Conservation (phyloP, 2,113 vertebrate species). For the Drymodes brunneopygia region DNA sequence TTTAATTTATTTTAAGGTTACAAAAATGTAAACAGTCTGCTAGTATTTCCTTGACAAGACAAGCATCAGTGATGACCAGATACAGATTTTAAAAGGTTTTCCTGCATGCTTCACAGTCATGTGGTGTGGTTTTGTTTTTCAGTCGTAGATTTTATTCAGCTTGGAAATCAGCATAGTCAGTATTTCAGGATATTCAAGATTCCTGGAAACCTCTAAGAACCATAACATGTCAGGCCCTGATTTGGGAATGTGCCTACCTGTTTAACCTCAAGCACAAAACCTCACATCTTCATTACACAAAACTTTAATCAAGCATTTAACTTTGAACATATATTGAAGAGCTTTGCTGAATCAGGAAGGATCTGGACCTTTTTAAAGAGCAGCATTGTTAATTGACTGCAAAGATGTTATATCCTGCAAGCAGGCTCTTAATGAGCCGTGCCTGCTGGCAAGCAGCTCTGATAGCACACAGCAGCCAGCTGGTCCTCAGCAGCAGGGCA, state of each 20-base stretch:
- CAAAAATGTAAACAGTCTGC: neutral
- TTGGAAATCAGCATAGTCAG: neutral
- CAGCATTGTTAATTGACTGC: neutral
- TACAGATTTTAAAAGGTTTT: neutral
- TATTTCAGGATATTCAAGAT: conserved; percentile 11
- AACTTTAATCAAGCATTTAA: neutral
- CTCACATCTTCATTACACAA: neutral
- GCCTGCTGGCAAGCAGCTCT: neutral
- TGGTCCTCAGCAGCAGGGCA: neutral
- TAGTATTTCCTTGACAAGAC: neutral
- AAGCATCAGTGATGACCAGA: neutral
- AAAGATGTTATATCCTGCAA: neutral
- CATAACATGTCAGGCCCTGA: neutral
- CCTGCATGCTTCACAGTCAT: neutral
- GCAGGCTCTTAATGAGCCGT: neutral
- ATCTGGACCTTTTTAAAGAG: neutral
- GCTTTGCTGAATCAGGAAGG: neutral
- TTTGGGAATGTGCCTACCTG: neutral
- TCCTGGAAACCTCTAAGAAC: neutral
- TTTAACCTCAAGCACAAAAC: conserved; percentile 7
- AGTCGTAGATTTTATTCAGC: neutral
- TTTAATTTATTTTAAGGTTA: neutral
- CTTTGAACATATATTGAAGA: neutral
- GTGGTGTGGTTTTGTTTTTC: neutral
- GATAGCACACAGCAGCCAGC: neutral